A percentile compares a stretch with the other conserved stretches of the same genome.
Conservation (phyloP, 2,888 invertebrate species). For the Mythimna pallens region DNA sequence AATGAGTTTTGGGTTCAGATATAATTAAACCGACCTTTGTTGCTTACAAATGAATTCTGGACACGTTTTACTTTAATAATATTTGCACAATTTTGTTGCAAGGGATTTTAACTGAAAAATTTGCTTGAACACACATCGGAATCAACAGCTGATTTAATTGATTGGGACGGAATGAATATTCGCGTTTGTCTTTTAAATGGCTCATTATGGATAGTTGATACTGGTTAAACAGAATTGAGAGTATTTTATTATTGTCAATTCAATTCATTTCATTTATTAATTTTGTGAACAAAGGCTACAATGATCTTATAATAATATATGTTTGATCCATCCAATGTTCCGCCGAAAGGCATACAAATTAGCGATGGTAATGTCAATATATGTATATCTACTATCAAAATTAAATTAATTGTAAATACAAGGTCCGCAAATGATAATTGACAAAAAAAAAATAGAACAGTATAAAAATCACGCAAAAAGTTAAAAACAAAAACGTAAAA, state of each 20-base stretch:
- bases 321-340: too few species aligned
- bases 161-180: conserved; percentile 9
- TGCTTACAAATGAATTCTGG: conserved; percentile 44
- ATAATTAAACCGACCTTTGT: conserved; percentile 57
- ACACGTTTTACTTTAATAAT: conserved; percentile 38
- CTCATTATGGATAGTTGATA: not conserved
- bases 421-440: too few species aligned
- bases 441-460: too few species aligned
- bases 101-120: conserved; percentile 23
- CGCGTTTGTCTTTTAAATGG: conserved; percentile 1
- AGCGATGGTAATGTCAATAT: too few species aligned
- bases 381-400: too few species aligned
- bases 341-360: too few species aligned
- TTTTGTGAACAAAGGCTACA: too few species aligned
- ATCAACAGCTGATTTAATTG: conserved; percentile 18
- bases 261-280: too few species aligned
- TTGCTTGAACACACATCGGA: conserved; percentile 20
- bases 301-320: too few species aligned
- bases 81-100: conserved; percentile 15
- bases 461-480: too few species aligned
- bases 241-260: not conserved
- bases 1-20: conserved; percentile 49
- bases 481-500: too few species aligned
- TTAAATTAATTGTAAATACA: too few species aligned
- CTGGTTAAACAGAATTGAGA: not conserved